Evolutionary conservation across 2,888 invertebrate species (phyloP).

Genomic region (Diarsia mendica): DNA sequence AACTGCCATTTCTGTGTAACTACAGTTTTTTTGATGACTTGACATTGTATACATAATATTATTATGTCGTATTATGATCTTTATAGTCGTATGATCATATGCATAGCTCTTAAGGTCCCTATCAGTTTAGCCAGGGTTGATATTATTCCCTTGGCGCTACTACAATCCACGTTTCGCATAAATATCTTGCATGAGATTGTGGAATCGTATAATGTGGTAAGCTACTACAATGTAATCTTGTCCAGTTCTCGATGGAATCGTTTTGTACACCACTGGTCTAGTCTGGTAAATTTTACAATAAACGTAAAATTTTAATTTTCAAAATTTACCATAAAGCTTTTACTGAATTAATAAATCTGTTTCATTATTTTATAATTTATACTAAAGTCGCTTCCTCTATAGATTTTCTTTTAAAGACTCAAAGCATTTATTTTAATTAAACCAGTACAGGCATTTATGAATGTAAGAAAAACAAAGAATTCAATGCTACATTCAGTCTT

Average conservation of each 20-base stretch:
- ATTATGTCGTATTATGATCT: neutral
- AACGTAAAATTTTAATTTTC: neutral
- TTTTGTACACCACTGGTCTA: neutral
- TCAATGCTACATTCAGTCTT: too few species aligned
- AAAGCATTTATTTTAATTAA: too few species aligned
- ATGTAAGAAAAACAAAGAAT: too few species aligned
- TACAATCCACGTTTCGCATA: constrained; percentile 26
- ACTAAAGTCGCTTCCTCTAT: neutral
- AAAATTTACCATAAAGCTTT: neutral
- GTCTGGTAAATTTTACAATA: neutral
- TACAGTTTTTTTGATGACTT: too few species aligned
- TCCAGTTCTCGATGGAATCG: constrained; percentile 2
- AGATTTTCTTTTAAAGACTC: neutral
- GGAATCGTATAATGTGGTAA: constrained; percentile 11
- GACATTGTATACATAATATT: neutral
- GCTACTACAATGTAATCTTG: neutral
- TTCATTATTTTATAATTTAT: neutral
- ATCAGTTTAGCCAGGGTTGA: constrained; percentile 1
- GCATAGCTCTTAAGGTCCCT: neutral
- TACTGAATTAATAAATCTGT: too few species aligned
- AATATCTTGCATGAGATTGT: constrained; percentile 28
- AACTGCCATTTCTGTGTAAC: too few species aligned
- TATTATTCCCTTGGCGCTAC: constrained; percentile 32
- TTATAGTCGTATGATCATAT: constrained; percentile 17
- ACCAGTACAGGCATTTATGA: too few species aligned